These are phyloP conservation scores for Odocoileus virginianus DNA, from an alignment of 2,113 vertebrate genomes.

Conservation along the genomic window DNA sequence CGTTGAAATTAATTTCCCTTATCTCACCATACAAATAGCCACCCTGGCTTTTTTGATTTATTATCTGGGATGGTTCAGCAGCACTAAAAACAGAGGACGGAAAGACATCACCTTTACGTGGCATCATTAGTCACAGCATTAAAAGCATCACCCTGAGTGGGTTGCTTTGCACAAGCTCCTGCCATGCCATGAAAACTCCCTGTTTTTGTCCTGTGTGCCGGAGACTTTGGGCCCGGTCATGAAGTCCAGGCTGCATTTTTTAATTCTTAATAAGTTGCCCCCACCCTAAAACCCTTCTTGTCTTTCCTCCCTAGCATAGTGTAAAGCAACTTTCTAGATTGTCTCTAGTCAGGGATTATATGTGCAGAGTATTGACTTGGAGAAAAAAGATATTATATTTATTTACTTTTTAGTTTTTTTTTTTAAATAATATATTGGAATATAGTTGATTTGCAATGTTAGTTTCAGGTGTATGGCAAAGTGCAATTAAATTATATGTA, in stretches of 20 bases:
- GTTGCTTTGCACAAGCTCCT: neutral
- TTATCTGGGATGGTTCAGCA: constrained; percentile 66
- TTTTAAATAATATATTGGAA: neutral
- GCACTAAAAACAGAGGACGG: constrained; percentile 61
- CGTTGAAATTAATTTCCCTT: constrained; percentile 79
- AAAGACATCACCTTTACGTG: constrained; percentile 60
- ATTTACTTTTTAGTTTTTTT: neutral
- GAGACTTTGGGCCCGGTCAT: fast-evolving
- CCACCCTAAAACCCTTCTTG: neutral
- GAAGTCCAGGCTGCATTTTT: neutral
- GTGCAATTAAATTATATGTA: neutral
- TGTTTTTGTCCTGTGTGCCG: neutral
- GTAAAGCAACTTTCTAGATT: neutral
- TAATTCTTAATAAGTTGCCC: neutral
- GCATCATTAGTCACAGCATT: constrained; percentile 60
- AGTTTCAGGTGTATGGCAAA: neutral
- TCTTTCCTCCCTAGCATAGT: neutral
- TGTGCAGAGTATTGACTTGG: neutral
- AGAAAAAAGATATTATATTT: neutral
- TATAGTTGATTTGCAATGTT: neutral
- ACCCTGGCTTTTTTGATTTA: constrained; percentile 72
- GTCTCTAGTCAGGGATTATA: too few relatives aligned
- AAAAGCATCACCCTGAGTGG: neutral
- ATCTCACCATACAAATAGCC: constrained; percentile 68
- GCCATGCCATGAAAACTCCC: fast-evolving